Evolutionary conservation across 2,888 invertebrate genomes (phyloP), one percentile per base, ranked within the genome.

Genomic region (Lepas anatifera): DNA sequence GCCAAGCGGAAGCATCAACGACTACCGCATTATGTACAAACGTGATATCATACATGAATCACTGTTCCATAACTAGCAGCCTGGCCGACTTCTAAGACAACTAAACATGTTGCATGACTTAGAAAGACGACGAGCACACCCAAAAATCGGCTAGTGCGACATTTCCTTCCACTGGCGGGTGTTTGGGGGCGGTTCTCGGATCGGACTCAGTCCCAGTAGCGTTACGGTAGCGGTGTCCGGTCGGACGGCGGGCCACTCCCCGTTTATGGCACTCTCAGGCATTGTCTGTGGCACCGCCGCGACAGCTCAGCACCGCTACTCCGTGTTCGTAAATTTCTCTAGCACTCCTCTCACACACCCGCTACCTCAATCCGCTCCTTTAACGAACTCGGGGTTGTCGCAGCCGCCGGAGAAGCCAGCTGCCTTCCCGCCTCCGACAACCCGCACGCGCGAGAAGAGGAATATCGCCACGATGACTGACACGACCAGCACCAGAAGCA

Each of bases 401-500:
- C 84, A 87, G 77, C 84, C 85, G n/a, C 72, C 71, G 71, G 85
- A 87, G 78, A 89, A 89, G 74, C 87, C 84, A 22, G 22, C 3
- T 75, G 85, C 85, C 77, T 87, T 88, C 81, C 93, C 93, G 76
- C 90, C 86, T 80, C 92, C 92, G 73, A 93, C 88, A 77, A 92
- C 90, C 75, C 94, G 87, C 77, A 95, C 92, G 75, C 94, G 87
- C 76, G 95, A 90, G 81, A 93, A 93, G 69, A 95, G 85, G 84
- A 95, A 95, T 72, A 92, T 92, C 70, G 94, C 93, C 76, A 95
- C 92, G 76, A 95, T 85, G 76, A 92, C 92, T 67, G 94, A 91
- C 71, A 95, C 90, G 73, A 92, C 89, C 74, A 95, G 84, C 73
- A 95, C 90, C 77, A 94, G 84, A 73, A 95, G 83, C 72, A 95